Evolutionary conservation across 1,140 invertebrate genomes (phyloP), one percentile per base, ranked within the genome.

Genomic region (Brevipalpus yothersi): DNA sequence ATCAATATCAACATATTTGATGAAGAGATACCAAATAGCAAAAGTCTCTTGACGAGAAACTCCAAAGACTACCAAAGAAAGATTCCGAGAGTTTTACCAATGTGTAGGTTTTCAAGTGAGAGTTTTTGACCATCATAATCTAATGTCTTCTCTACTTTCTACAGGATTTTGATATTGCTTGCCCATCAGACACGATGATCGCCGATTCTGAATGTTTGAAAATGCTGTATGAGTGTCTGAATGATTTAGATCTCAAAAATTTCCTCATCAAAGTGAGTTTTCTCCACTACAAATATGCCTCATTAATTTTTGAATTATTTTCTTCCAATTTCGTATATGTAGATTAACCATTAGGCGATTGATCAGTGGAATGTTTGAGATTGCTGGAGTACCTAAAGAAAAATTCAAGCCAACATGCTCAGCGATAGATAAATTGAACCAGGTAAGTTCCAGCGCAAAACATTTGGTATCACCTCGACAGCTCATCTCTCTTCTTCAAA

Each of bases 151-250:
- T n/a, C n/a, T n/a, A n/a, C 51, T 62, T 62, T 61, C 65, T 77
- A 31, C 70, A 93, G 89, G 95, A 99, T 81, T 98, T 98, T 72
- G 95, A 99, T 70, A 97, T 99, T 66, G 93, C 94, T 62, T 94
- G 95, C 23, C 78, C 82, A 60, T 97, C 89, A 69, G 93, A 97
- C 72, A 75, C 79, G 0, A 98, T 99, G 94, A 74, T 98, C 61
- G 86, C 94, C 0, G 95, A 99, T 74, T 83, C 84, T 2, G 95
- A 99, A 72, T 98, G 94, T 70, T 76, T 99, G 0, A 82, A 83
- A 68, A 83, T 99, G 59, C 82, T 95, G 0, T 76, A 79, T 53
- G 93, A 98, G 76, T 87, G 95, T 54, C 72, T 99, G 5, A 76
- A 78, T 54, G 72, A 75, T 9, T 68, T 96, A 4, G 76, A 95